A percentile compares a stretch with the other conserved stretches of the same genome.
Evolutionary conservation across 2,113 vertebrate species (phyloP).

Genomic region (Natator depressus): DNA sequence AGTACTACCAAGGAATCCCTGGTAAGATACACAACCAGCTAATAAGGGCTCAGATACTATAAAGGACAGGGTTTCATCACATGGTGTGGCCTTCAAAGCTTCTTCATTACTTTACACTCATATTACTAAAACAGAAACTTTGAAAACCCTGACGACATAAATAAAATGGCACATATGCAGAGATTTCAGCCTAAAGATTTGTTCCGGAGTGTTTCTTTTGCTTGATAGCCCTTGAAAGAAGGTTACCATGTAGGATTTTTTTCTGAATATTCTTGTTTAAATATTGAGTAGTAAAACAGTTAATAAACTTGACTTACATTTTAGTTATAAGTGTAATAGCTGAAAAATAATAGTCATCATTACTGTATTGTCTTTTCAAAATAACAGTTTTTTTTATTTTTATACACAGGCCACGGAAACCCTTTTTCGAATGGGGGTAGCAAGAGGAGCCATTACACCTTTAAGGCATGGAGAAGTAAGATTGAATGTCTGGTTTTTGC

Average conservation of each 20-base stretch:
- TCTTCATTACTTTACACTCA: neutral
- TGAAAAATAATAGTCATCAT: neutral
- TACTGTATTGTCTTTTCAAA: neutral
- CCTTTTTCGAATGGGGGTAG: conserved; percentile 84
- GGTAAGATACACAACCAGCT: neutral
- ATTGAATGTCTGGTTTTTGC: neutral
- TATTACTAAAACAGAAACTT: neutral
- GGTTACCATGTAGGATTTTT: rapidly evolving
- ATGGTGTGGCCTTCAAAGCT: neutral
- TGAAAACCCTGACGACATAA: rapidly evolving
- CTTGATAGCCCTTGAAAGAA: neutral
- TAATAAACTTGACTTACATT: neutral
- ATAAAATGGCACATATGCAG: neutral
- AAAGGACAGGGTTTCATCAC: neutral
- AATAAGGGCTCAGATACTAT: neutral
- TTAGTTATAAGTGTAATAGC: neutral
- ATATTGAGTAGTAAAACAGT: neutral
- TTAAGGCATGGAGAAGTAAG: conserved; percentile 88
- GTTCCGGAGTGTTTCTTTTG: neutral
- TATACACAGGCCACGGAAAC: conserved; percentile 84
- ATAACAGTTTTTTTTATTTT: neutral
- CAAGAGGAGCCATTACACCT: conserved; percentile 83
- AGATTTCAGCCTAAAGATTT: neutral
- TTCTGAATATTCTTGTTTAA: neutral
- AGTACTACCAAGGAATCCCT: rapidly evolving